phyloP scores from a whole-genome alignment of 2,888 invertebrate species.

The Cryptophagus acutangulus region DNA sequence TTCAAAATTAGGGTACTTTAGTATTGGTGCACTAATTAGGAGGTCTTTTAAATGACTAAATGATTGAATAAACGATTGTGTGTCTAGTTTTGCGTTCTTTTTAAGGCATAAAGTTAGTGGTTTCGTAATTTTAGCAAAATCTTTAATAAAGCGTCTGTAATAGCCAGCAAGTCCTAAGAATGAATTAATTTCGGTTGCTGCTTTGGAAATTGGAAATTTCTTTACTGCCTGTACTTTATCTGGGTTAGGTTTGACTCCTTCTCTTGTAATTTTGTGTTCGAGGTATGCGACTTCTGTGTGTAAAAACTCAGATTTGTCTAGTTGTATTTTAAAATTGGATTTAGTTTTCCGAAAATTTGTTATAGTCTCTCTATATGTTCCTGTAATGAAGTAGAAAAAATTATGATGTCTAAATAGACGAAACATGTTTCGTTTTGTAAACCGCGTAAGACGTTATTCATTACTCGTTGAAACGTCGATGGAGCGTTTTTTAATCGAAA shows the following conservation, averaged over 20 bases:
- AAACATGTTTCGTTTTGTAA: constrained; percentile 45
- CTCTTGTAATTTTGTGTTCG: constrained; percentile 36
- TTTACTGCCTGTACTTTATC: constrained; percentile 31
- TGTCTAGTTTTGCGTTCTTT: constrained; percentile 8
- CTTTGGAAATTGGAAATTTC: constrained; percentile 25
- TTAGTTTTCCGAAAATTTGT: constrained; percentile 22
- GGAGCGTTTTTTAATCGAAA: constrained; percentile 33
- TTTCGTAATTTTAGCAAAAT: constrained; percentile 24
- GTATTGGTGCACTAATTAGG: constrained; percentile 15
- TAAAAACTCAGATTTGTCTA: constrained; percentile 31
- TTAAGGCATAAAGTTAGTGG: constrained; percentile 19
- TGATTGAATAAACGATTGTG: not conserved
- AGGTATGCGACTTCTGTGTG: constrained; percentile 32
- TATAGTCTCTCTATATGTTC: constrained; percentile 26
- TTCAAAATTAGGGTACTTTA: constrained; percentile 24
- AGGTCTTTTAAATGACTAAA: constrained; percentile 10
- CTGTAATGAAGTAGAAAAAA: constrained; percentile 22
- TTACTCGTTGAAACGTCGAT: constrained; percentile 5
- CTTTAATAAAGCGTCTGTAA: constrained; percentile 22
- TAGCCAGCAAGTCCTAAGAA: constrained; percentile 28
- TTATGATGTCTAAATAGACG: constrained; percentile 16
- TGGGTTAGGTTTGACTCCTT: constrained; percentile 37
- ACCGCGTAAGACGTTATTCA: constrained; percentile 43
- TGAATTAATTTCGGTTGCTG: constrained; percentile 31
- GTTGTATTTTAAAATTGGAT: constrained; percentile 27